Evolutionary conservation across 2,888 invertebrate genomes (phyloP), one percentile per base, ranked within the genome.

Genomic region (Pristionchus japonicus): DNA sequence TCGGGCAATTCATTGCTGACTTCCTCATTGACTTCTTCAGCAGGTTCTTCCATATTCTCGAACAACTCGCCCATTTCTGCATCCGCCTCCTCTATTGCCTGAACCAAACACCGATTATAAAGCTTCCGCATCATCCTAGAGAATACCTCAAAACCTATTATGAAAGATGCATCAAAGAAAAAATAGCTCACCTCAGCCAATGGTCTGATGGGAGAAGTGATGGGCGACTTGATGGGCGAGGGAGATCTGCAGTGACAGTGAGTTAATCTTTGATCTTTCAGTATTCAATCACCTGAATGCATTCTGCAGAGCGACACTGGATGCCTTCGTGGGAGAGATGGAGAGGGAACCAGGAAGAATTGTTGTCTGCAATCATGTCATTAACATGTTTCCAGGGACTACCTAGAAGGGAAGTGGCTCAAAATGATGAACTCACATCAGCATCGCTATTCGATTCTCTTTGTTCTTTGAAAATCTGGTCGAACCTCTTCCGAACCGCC

Each of bases 141-240:
- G 6, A 23, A 57, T 57, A 23, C 11, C 57, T 31, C 31, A 17
- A 57, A 57, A 57, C 13, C 57, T 57, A 57, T 9, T 27, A 67
- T 31, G 31, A 31, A 67, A n/a, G 43, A 43, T 43, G n/a, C 43
- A 43, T 6, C 43, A 43, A 43, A 43, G 4, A 70, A 37, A 37
- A 43, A 43, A 20, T 34, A 70, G 9, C 34, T 77, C 20, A 85
- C 85, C 40, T 85, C 85, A 40, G 85, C 85, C 0, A 85, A 11
- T n/a, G 85, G 64, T 43, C 85, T 27, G 31, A 85, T 85, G 4
- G 85, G 85, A 4, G 85, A 85, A 6, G 31, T 85, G n/a, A 85
- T 52, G 4, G 85, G 85, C 17, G 85, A 85, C 17, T 57, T 83
- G 83, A 83, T 40, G 9, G 83, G 83, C 6, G 83, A 83, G 23